Evolutionary conservation across 2,888 invertebrate species (phyloP), one percentile per base, ranked within the genome.

Genomic region (Rhagonycha fulva): DNA sequence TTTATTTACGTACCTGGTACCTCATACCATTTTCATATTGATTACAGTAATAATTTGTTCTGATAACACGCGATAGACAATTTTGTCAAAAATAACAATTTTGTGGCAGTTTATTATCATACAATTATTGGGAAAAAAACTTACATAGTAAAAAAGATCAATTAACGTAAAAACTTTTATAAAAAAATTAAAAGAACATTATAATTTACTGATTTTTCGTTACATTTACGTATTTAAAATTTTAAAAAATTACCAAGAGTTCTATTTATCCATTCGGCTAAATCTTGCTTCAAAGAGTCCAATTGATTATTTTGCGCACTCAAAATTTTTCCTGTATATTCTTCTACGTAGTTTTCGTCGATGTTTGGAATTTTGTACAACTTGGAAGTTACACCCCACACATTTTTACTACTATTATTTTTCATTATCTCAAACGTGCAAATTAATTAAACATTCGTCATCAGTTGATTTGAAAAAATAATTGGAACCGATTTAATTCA

Each of bases 231-330:
- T 12, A n/a, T 7, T 2, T n/a, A n/a, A 9, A n/a, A 47, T 11
- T 5, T 5, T 1, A 47, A 9, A 14, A n/a, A 90, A 93, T 91
- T 86, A 96, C 96, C 94, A 80, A 96, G 90, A 74, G 93, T 94
- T 86, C 94, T 95, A 86, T 95, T 95, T 79, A 96, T 93, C 96
- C 96, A 96, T 82, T 96, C 95, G 9, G 96, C 95, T 74, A 96
- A 88, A 87, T 96, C 96, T 86, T 96, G 96, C 87, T 95, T 95
- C 79, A 96, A 89, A 0, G 96, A 96, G 83, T 94, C 92, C 83
- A 96, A 89, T 87, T 95, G 94, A 70, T 94, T 90, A 87, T 93
- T 93, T 88, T 96, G 95, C 78, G 93, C 92, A 84, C 92, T 92
- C 84, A 93, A 90, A 82, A 94, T 92, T 85, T 93, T 91, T 86